Evolutionary conservation across 2,888 invertebrate species (phyloP).

Genomic region (Sesamia inferens): DNA sequence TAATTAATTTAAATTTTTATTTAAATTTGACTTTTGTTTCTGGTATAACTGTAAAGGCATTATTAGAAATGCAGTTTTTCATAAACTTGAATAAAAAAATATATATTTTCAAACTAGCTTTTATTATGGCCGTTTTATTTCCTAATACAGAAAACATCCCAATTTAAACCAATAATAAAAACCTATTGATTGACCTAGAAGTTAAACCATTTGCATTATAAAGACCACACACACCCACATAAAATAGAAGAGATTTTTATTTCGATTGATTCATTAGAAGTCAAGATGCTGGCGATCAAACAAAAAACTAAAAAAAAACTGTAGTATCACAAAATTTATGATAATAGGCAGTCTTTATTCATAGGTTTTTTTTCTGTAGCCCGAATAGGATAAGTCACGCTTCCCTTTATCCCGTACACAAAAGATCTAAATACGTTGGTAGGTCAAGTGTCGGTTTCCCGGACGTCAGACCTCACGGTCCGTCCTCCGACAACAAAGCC

Average conservation of each 20-base stretch:
- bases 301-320: constrained; percentile 65
- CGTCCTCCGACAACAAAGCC: constrained; percentile 75
- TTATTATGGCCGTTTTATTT: constrained; percentile 1
- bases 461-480: constrained; percentile 81
- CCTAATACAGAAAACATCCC: constrained; percentile 15
- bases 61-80: constrained; percentile 17
- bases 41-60: constrained; percentile 12
- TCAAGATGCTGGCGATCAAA: constrained; percentile 64
- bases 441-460: constrained; percentile 89
- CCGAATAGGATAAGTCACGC: constrained; percentile 85
- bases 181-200: constrained; percentile 35
- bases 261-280: constrained; percentile 64
- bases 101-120: background rate
- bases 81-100: constrained; percentile 10
- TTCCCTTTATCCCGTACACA: constrained; percentile 83
- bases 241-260: constrained; percentile 63
- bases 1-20: constrained; percentile 40
- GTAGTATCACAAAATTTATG: constrained; percentile 75
- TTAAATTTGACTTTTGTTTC: constrained; percentile 28
- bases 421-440: constrained; percentile 86
- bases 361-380: constrained; percentile 72
- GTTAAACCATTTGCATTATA: constrained; percentile 32
- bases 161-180: constrained; percentile 29
- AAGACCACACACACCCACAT: constrained; percentile 65
- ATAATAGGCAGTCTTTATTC: constrained; percentile 79